Evolutionary conservation across 2,113 vertebrate species (phyloP), one percentile per base, ranked within the genome.

Genomic region (Oryctolagus cuniculus): DNA sequence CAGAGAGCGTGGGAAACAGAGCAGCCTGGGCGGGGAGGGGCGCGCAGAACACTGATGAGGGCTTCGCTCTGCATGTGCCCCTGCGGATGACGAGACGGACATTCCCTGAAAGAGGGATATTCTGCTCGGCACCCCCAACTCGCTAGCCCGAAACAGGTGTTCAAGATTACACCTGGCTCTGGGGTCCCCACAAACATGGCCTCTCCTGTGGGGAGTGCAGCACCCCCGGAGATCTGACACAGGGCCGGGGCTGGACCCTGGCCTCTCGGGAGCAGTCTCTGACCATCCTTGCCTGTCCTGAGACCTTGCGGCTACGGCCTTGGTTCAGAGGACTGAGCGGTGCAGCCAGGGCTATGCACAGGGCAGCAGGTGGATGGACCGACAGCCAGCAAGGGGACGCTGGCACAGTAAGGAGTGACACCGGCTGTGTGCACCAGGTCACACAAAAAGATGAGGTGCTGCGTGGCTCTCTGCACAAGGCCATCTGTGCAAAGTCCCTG

Each of bases 51-150:
- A 63, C 88, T 36, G 17, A 29, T 9, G 49, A 69, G 75, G 51
- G 58, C 3, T 16, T 27, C 15, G 1, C 63, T 51, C 10, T n/a
- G 67, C 58, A 51, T 53, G 31, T 12, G 21, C 3, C 0, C 0
- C 84, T 44, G 38, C 2, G 6, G 73, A n/a, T 8, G 31, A 69
- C 34, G 27, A 49, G 53, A 85, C 27, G 19, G 38, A 38, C 10
- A 38, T 5, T 12, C 17, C 78, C 17, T 8, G 12, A 10, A 12
- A 13, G 11, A 89, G 63, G 24, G 8, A 17, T 0, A 3, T 13
- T 34, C 21, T 38, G 64, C 29, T 16, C 22, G 38, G 36, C 15
- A 24, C n/a, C n/a, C 70, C 49, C 17, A 19, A 36, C 44, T 67
- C 27, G 67, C 44, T 51, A 66, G 27, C 11, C 53, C 10, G 1